A percentile compares a stretch with the other conserved stretches of the same genome.
Evolutionary conservation across 2,888 invertebrate species (phyloP).

Genomic region (Apamea epomidion): DNA sequence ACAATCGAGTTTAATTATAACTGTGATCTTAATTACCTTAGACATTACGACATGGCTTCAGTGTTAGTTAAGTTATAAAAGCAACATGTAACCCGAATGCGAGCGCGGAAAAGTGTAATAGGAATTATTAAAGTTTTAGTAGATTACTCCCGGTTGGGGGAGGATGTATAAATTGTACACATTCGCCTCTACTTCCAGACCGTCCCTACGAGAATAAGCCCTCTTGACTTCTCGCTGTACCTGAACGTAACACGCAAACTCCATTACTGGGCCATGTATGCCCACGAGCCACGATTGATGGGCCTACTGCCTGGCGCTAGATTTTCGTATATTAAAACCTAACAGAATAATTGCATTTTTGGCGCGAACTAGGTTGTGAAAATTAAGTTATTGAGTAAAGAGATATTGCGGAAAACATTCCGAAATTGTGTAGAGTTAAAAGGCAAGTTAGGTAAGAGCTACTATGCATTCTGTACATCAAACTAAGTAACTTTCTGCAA

Average conservation of each 20-base stretch:
- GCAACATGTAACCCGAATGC: constrained; percentile 20
- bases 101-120: constrained; percentile 13
- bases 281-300: constrained; percentile 28
- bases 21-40: constrained; percentile 37
- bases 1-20: constrained; percentile 55
- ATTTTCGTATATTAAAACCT: constrained; percentile 9
- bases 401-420: constrained; percentile 2
- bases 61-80: constrained; percentile 32
- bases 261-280: constrained; percentile 56
- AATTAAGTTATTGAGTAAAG: constrained; percentile 9
- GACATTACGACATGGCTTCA: constrained; percentile 25
- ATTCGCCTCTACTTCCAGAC: constrained; percentile 25
- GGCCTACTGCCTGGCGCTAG: background rate
- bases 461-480: background rate
- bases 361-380: background rate
- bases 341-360: constrained; percentile 10
- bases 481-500: background rate
- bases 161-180: constrained; percentile 21
- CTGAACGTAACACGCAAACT: constrained; percentile 56
- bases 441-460: background rate
- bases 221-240: constrained; percentile 33
- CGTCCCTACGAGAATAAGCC: constrained; percentile 40
- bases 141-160: constrained; percentile 29
- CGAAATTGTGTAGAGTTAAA: constrained; percentile 14
- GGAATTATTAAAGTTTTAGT: constrained; percentile 41